Percentiles rank a stretch among this genome's conserved stretches.
phyloP scores from a whole-genome alignment of 2,888 invertebrate species.

The Heterodera filipjevi region DNA sequence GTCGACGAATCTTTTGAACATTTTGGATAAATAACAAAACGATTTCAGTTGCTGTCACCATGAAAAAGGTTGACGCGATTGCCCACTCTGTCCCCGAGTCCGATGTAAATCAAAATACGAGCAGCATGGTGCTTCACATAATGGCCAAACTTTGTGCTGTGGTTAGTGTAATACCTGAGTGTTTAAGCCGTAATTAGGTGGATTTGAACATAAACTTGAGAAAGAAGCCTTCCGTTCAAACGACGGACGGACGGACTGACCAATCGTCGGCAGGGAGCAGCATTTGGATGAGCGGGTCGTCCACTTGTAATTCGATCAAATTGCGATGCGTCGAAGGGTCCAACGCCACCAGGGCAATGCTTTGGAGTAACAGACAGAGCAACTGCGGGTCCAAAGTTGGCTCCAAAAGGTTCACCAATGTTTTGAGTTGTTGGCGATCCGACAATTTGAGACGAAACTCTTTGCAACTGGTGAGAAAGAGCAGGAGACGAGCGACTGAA shows the following conservation, averaged over 20 bases:
- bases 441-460: slow-evolving; percentile 71
- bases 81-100: slow-evolving; percentile 72
- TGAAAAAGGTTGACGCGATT: slow-evolving; percentile 73
- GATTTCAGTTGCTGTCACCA: background rate
- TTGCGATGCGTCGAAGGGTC: slow-evolving; percentile 70
- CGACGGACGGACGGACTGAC: no score
- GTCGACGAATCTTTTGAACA: background rate
- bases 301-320: slow-evolving; percentile 71
- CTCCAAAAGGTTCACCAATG: slow-evolving; percentile 72
- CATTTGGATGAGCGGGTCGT: slow-evolving; percentile 72
- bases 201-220: no score
- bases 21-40: background rate
- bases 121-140: slow-evolving; percentile 75
- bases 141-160: slow-evolving; percentile 73
- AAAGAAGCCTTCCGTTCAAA: no score
- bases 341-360: slow-evolving; percentile 71
- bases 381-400: slow-evolving; percentile 75
- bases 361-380: slow-evolving; percentile 73
- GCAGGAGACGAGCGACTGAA: slow-evolving; percentile 68
- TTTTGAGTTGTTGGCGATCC: slow-evolving; percentile 71
- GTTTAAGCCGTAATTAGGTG: background rate
- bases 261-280: slow-evolving; percentile 75
- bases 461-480: slow-evolving; percentile 71
- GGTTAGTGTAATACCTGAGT: slow-evolving; percentile 73
- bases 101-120: slow-evolving; percentile 73